Conservation (phyloP, 2,888 invertebrate genomes). For the Morinoia aosen region DNA sequence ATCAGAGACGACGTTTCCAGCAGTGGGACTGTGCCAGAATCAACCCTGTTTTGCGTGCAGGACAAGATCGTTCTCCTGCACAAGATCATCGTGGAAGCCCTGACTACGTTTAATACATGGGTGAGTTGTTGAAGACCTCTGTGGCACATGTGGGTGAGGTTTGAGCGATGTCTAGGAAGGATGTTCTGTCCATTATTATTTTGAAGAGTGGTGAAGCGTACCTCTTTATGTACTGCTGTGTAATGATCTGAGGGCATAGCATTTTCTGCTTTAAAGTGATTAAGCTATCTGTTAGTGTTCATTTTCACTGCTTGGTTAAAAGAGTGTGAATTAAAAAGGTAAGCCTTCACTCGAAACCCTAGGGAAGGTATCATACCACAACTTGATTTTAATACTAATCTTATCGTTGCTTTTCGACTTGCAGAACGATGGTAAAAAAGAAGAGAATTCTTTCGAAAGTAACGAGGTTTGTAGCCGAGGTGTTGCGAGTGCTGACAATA, state of each 20-base stretch:
- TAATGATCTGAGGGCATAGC: background rate
- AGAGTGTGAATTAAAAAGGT: background rate
- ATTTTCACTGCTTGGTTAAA: too few species aligned
- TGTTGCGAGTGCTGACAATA: background rate
- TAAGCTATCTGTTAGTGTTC: background rate
- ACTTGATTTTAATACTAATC: background rate
- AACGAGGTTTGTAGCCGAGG: background rate
- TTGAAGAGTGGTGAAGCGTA: background rate
- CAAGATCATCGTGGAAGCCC: slow-evolving; percentile 79
- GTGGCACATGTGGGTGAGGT: slow-evolving; percentile 69
- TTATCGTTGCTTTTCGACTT: background rate
- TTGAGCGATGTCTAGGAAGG: background rate
- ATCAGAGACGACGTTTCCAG: background rate
- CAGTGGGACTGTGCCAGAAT: background rate
- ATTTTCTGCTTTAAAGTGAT: background rate
- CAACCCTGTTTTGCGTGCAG: slow-evolving; percentile 72
- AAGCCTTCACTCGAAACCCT: background rate
- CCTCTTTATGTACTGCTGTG: background rate
- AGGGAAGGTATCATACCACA: background rate
- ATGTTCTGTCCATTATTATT: background rate
- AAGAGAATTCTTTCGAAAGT: background rate
- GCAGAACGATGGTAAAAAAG: background rate
- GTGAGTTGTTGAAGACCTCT: slow-evolving; percentile 68
- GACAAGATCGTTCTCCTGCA: slow-evolving; percentile 79
- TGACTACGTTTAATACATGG: slow-evolving; percentile 80